Percentiles rank a stretch among this genome's conserved stretches.
phyloP scores from a whole-genome alignment of 2,888 invertebrate species.

The Syrista parreyssii region DNA sequence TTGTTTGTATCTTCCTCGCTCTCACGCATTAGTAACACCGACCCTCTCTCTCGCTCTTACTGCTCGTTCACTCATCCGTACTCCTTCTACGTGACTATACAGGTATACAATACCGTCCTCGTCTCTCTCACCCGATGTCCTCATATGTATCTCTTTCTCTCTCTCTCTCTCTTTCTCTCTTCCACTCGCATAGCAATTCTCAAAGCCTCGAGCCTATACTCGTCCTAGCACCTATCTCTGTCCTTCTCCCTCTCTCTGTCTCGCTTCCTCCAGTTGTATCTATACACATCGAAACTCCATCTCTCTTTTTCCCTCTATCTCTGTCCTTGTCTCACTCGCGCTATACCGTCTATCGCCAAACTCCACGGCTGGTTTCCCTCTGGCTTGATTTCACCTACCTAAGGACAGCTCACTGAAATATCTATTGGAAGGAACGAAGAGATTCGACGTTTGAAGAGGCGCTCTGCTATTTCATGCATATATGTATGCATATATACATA shows the following conservation, averaged over 20 bases:
- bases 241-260: constrained; percentile 1
- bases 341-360: constrained; percentile 10
- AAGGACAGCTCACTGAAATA: constrained; percentile 35
- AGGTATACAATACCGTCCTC: neutral
- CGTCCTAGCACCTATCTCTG: constrained; percentile 3
- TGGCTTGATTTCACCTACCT: constrained; percentile 25
- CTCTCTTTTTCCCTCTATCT: constrained; percentile 18
- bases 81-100: neutral
- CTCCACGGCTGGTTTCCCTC: neutral
- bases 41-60: constrained; percentile 13
- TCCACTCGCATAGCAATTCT: constrained; percentile 8
- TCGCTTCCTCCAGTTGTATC: constrained; percentile 5
- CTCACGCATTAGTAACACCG: neutral
- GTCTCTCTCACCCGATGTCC: constrained; percentile 13
- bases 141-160: neutral
- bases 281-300: constrained; percentile 12
- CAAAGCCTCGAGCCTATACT: neutral
- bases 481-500: neutral
- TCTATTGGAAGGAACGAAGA: constrained; percentile 24
- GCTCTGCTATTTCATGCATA: constrained; percentile 16
- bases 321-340: constrained; percentile 9
- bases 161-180: too few relatives aligned
- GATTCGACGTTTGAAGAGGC: constrained; percentile 28
- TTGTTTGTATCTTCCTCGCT: neutral
- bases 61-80: constrained; percentile 14